Base-by-base conservation (phyloP, 1,140 invertebrate species). In the Drosophila athabasca region DNA sequence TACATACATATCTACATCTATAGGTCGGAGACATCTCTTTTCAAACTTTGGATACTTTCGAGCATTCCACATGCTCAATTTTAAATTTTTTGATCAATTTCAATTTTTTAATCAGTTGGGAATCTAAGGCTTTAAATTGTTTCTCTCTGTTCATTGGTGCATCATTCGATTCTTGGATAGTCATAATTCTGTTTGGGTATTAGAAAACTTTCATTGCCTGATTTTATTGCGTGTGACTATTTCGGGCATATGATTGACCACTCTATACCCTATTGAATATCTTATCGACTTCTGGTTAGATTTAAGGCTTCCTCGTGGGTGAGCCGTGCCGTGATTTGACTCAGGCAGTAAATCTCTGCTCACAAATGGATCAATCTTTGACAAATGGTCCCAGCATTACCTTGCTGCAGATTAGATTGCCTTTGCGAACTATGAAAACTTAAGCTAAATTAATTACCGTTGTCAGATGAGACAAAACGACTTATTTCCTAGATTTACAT, bases 301-400 rank as follows among this genome's bases (percentile, higher is more conserved):
- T 66, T 64, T 66, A 11, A 7, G 45, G 13, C 31, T 2, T 19
- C 17, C 45, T 49, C 26, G 13, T 49, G 15, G 24, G 26, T 31
- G 48, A 48, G 22, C 24, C 19, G 31, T 64, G 43, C 17, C 39
- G 22, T 41, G 59, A 50, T 50, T 66, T 64, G 29, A 44, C 44
- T 49, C 43, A 46, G 45, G 62, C 31, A 41, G 45, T 65, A 66
- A 64, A 65, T 51, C 35, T 64, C 29, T n/a, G n/a, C 13, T 29
- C 19, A 39, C 29, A 44, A 65, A 49, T 2, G 35, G 17, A 50
- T 62, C 13, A 22, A 11, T 43, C 31, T 24, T 43, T 22, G 26
- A 22, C 8, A 17, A 49, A 64, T 66, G 35, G 11, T 13, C 35
- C 35, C 35, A 5, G 11, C 35, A 13, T 13, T 39, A 8, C 7